Evolutionary conservation across 2,888 invertebrate species (phyloP).

Genomic region (Tribolium freemani): DNA sequence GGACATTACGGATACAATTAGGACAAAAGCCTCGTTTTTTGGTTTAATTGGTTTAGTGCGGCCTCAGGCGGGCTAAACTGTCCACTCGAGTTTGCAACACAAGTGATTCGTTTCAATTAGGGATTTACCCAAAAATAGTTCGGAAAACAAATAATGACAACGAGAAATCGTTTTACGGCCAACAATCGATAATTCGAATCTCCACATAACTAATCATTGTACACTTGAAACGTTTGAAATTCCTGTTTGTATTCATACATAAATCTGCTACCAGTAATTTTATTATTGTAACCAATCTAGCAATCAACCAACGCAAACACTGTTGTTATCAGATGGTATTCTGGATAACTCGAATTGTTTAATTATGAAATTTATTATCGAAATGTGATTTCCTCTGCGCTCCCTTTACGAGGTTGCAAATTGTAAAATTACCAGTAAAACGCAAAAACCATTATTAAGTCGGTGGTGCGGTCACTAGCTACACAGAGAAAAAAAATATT

Average conservation of each 20-base stretch:
- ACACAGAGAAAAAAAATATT: too few species aligned
- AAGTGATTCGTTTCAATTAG: conserved; percentile 61
- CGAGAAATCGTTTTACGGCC: neutral
- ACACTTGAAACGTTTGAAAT: neutral
- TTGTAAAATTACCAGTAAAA: conserved; percentile 4
- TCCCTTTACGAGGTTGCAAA: conserved; percentile 7
- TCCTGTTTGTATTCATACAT: neutral
- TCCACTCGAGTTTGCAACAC: conserved; percentile 50
- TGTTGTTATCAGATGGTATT: neutral
- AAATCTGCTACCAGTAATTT: neutral
- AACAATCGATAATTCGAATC: neutral
- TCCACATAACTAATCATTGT: neutral
- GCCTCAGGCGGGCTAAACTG: conserved; percentile 51
- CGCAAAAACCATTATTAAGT: conserved; percentile 11
- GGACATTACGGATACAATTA: conserved; percentile 58
- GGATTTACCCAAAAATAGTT: conserved; percentile 50
- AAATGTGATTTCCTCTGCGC: neutral
- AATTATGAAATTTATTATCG: neutral
- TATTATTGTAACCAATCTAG: neutral
- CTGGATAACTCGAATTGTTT: neutral
- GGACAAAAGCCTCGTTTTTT: conserved; percentile 60
- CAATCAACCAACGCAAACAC: neutral
- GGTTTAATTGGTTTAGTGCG: conserved; percentile 61
- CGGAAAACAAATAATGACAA: neutral
- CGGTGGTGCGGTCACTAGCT: conserved; percentile 6